Percentiles rank a stretch among this genome's conserved stretches.
phyloP scores from a whole-genome alignment of 2,113 vertebrate species.

The Spizaetus ornatus region DNA sequence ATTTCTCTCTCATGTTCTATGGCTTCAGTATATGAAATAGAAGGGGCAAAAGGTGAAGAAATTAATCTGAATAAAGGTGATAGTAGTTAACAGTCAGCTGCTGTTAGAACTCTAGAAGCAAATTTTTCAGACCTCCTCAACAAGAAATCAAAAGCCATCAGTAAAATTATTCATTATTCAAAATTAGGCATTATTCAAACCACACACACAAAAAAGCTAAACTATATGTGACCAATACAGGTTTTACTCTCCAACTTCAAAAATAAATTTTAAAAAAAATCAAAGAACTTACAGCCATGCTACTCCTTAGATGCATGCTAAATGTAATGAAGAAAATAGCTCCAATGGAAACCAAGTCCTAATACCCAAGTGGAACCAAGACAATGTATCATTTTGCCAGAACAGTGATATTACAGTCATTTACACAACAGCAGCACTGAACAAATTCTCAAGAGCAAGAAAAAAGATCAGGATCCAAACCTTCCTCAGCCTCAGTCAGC shows the following conservation, averaged over 20 bases:
- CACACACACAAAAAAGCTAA: neutral
- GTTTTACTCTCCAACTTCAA: neutral
- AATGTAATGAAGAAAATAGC: neutral
- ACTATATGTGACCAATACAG: neutral
- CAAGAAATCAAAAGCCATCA: neutral
- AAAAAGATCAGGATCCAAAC: neutral
- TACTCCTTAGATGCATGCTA: neutral
- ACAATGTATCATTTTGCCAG: neutral
- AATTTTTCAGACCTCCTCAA: neutral
- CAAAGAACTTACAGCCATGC: neutral
- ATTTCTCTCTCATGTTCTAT: neutral
- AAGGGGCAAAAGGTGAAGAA: neutral
- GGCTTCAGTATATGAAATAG: neutral
- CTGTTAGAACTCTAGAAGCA: neutral
- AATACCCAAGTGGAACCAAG: neutral
- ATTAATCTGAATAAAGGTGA: neutral
- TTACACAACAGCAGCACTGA: neutral
- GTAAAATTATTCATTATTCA: neutral
- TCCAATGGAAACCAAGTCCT: neutral
- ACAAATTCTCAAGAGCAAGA: neutral
- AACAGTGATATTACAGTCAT: neutral
- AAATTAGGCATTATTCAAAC: neutral
- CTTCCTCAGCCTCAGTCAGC: neutral
- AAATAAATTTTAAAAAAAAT: neutral
- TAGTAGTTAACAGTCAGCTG: neutral